phyloP scores from a whole-genome alignment of 1,140 invertebrate species.

The Leptinotarsa defecta region DNA sequence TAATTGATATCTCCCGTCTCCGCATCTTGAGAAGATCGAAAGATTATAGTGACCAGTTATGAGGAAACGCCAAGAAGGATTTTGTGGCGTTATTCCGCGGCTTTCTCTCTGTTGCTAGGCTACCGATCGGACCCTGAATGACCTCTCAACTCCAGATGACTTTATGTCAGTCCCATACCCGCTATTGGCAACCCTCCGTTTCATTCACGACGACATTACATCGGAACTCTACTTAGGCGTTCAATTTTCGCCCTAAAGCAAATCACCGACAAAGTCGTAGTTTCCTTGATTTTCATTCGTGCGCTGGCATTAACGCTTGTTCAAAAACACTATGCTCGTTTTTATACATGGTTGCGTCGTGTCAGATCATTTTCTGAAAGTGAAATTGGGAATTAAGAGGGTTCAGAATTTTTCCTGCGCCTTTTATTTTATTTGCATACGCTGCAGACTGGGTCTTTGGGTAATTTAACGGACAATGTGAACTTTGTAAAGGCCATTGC shows the following conservation, averaged over 20 bases:
- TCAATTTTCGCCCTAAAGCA: slow-evolving; percentile 15
- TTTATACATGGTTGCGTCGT: slow-evolving; percentile 33
- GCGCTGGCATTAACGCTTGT: slow-evolving; percentile 1
- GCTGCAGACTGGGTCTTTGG: background rate
- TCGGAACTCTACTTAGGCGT: no score
- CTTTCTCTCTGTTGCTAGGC: slow-evolving; percentile 41
- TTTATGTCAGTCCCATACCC: slow-evolving; percentile 41
- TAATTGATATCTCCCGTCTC: slow-evolving; percentile 2
- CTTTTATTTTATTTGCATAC: slow-evolving; percentile 23
- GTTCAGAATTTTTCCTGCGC: slow-evolving; percentile 1
- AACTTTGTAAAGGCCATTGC: no score
- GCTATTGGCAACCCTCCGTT: background rate
- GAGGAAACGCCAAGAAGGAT: slow-evolving; percentile 23
- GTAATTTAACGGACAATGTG: background rate
- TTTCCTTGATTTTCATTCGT: no score
- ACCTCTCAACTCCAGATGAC: slow-evolving; percentile 50
- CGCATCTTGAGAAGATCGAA: background rate
- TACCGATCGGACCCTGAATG: slow-evolving; percentile 45
- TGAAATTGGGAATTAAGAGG: slow-evolving; percentile 21
- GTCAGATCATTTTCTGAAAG: slow-evolving; percentile 24
- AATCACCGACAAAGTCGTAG: no score
- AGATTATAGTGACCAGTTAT: slow-evolving; percentile 11
- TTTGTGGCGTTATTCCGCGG: slow-evolving; percentile 10
- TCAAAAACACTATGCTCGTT: slow-evolving; percentile 18
- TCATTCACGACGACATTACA: background rate